Evolutionary conservation across 2,888 invertebrate species (phyloP).

Genomic region (Drosophila flavopinicola): DNA sequence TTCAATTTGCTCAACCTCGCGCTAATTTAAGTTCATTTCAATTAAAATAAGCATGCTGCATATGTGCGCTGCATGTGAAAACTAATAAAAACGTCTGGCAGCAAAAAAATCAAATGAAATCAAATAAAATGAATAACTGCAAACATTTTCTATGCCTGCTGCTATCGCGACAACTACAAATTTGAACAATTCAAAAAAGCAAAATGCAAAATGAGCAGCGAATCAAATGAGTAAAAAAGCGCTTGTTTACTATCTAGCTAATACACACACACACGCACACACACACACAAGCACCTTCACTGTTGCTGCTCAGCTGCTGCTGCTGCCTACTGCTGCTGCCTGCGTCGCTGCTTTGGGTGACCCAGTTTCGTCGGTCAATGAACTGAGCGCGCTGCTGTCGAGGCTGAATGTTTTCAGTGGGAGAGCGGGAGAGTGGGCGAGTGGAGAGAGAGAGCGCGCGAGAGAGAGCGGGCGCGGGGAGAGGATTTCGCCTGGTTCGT

Average conservation of each 20-base stretch:
- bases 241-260: constrained; percentile 70
- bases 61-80: constrained; percentile 28
- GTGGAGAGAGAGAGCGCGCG: constrained; percentile 3
- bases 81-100: constrained; percentile 33
- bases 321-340: constrained; percentile 38
- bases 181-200: constrained; percentile 37
- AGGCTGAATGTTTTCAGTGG: constrained; percentile 57
- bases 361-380: constrained; percentile 75
- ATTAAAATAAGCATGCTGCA: constrained; percentile 73
- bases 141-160: constrained; percentile 46
- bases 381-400: constrained; percentile 70
- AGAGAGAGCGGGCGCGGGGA: constrained; percentile 9
- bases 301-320: constrained; percentile 55
- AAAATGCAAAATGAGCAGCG: constrained; percentile 63
- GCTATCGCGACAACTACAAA: constrained; percentile 52
- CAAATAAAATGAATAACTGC: constrained; percentile 25
- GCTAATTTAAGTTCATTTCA: constrained; percentile 83
- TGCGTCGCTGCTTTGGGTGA: constrained; percentile 63
- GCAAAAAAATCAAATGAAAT: constrained; percentile 1
- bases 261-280: constrained; percentile 26
- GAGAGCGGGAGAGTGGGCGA: constrained; percentile 28
- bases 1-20: constrained; percentile 83
- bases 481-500: constrained; percentile 36
- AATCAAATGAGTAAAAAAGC: constrained; percentile 50
- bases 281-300: constrained; percentile 63